These are phyloP conservation scores for Lordiphosa fenestrarum DNA, from an alignment of 2,888 invertebrate genomes.

Conservation along the genomic window DNA sequence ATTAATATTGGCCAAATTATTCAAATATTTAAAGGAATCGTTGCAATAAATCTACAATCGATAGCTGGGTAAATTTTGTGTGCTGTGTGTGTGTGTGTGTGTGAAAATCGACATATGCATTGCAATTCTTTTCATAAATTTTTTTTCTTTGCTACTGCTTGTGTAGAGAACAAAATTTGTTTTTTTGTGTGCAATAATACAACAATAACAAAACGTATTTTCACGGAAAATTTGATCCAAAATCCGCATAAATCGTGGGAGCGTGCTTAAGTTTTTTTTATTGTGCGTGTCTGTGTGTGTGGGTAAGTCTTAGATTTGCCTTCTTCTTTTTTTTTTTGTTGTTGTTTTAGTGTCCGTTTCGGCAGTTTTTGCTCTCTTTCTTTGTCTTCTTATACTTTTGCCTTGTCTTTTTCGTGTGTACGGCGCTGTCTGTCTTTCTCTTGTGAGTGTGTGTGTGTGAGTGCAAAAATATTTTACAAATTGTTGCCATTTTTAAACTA, in stretches of 20 bases:
- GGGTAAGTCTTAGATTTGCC: background rate
- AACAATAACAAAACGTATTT: no score
- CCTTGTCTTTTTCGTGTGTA: slow-evolving; percentile 36
- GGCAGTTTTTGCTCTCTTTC: slow-evolving; percentile 8
- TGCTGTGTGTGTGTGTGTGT: slow-evolving; percentile 10
- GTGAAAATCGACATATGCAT: background rate
- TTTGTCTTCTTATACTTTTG: slow-evolving; percentile 34
- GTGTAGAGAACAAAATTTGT: no score
- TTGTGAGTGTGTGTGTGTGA: slow-evolving; percentile 12
- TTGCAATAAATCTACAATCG: background rate
- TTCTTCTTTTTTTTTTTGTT: no score
- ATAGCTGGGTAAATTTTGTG: slow-evolving; percentile 17
- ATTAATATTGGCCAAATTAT: background rate
- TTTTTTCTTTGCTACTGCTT: no score
- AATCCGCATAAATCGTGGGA: background rate
- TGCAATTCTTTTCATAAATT: no score
- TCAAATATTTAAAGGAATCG: background rate
- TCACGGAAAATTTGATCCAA: no score
- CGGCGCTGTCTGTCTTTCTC: slow-evolving; percentile 8
- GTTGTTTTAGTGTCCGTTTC: slow-evolving; percentile 8
- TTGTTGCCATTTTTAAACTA: slow-evolving; percentile 14
- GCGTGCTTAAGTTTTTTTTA: no score
- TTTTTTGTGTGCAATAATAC: no score
- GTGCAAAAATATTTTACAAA: slow-evolving; percentile 10
- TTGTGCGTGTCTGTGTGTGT: slow-evolving; percentile 5